Evolutionary conservation across 2,797 vertebrate genomes (phyloP), one percentile per base, ranked within the genome.

Genomic region (Hafferia zeledoni): DNA sequence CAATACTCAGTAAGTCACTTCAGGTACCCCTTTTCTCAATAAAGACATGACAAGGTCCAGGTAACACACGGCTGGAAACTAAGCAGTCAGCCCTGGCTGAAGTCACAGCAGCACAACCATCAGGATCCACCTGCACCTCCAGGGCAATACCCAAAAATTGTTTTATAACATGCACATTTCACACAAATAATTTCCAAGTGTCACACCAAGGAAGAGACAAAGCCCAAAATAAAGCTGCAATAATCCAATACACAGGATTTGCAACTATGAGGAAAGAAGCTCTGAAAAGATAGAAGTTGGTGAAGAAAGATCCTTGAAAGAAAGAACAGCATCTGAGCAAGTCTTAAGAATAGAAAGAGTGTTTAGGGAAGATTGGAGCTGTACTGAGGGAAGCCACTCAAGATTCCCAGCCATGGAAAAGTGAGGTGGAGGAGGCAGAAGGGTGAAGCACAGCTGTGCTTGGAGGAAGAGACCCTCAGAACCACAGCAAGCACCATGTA

Each of bases 121-220:
- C 57, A 4, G 13, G 52, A 49, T 61, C 43, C 33, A 12, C 1
- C 0, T 37, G 33, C 0, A 0, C 39, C 71, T 22, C n/a, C 19
- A 6, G 0, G 4, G 44, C 46, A 64, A 35, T 18, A 47, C 70
- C 70, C 67, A 50, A 41, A 41, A 77, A 12, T 1, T 71, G 15
- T 20, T 71, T 65, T 37, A 1, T 7, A 59, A 33, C 5, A 11
- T 12, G 1, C 12, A 17, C 2, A 10, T 57, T 49, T 50, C 67
- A 68, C 27, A 19, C 16, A 39, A 74, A 74, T 11, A 27, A 49
- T 57, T 28, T 71, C 31, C 49, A 28, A 72, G 33, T n/a, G 59
- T 28, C 30, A 19, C 11, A 22, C 8, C 24, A 25, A 15, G 33
- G 18, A 83, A 59, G 41, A 55, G 35, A 25, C 9, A n/a, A 30